These are phyloP conservation scores for Psettodes erumei DNA, from an alignment of 2,113 vertebrate species.

Conservation along the genomic window DNA sequence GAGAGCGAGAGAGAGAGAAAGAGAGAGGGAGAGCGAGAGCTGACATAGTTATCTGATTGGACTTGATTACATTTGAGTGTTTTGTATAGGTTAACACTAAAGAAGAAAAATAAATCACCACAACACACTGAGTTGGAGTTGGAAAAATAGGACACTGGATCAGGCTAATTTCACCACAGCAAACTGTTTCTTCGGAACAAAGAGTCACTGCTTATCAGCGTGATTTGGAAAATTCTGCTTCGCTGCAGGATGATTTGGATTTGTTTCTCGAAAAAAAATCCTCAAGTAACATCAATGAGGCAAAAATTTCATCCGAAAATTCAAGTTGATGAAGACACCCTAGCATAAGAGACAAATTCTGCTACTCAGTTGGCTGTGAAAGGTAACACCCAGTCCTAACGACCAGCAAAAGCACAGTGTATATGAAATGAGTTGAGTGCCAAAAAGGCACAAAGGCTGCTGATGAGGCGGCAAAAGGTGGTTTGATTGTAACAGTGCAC, in stretches of 20 bases:
- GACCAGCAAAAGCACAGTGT: conserved; percentile 3
- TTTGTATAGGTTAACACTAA: background rate
- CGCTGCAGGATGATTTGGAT: background rate
- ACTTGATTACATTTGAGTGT: conserved; percentile 42
- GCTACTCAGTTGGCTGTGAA: background rate
- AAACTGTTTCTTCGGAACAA: too few species aligned
- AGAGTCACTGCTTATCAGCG: too few species aligned
- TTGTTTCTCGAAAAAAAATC: background rate
- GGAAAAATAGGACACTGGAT: background rate
- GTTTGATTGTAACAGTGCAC: conserved; percentile 62
- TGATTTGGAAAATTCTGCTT: background rate
- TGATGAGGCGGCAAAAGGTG: conserved; percentile 61
- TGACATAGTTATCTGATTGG: conserved; percentile 50
- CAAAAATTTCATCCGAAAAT: background rate
- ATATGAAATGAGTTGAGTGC: background rate
- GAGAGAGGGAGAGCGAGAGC: conserved; percentile 9
- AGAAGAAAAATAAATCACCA: background rate
- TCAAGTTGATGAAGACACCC: background rate
- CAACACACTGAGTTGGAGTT: background rate
- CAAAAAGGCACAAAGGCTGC: conserved; percentile 41
- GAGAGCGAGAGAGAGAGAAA: too few species aligned
- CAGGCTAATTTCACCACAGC: background rate
- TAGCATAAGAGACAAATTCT: background rate
- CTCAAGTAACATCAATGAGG: background rate
- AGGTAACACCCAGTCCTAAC: background rate